Evolutionary conservation across 2,888 invertebrate species (phyloP), one percentile per base, ranked within the genome.

Genomic region (Luperina testacea): DNA sequence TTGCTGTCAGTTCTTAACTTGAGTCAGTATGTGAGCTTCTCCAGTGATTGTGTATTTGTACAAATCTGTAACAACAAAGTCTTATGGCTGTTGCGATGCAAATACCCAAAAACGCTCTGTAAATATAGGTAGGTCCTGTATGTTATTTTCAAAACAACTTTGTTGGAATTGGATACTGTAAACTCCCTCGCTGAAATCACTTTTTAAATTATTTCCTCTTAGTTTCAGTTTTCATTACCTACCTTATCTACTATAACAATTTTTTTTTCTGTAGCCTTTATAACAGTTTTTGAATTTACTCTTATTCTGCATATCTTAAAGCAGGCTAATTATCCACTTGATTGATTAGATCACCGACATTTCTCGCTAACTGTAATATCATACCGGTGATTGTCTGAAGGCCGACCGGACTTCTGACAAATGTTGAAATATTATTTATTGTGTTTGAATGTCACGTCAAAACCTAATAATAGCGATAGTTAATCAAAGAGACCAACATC

Each of bases 381-480:
- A 86, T 81, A 78, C 81, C 64, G 81, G 87, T 80, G 88, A 90
- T 89, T 89, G 89, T 88, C 77, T 83, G 90, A 92, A 92, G 92
- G 92, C 85, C 87, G 73, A 81, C 86, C 75, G 77, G 80, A 85
- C 88, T 88, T 86, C 89, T 85, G 87, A 81, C 75, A 75, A 89
- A 89, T 90, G 90, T 89, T 84, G 90, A 89, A 91, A 91, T 88
- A 87, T 89, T 87, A 90, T 92, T 90, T 91, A 92, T 91, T 87
- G 81, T 83, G 81, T 87, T 85, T 84, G 85, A 92, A 92, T 91
- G 91, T 88, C 91, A 91, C 82, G 84, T 87, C 85, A 85, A 83
- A 78, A 59, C 38, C 67, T 67, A 73, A 78, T 72, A 87, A 80
- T 59, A 74, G 9, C 1, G 63, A 75, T 70, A 79, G 64, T 77